Evolutionary conservation across 2,797 vertebrate species (phyloP), one percentile per base, ranked within the genome.

Genomic region (Pelochelys cantorii): DNA sequence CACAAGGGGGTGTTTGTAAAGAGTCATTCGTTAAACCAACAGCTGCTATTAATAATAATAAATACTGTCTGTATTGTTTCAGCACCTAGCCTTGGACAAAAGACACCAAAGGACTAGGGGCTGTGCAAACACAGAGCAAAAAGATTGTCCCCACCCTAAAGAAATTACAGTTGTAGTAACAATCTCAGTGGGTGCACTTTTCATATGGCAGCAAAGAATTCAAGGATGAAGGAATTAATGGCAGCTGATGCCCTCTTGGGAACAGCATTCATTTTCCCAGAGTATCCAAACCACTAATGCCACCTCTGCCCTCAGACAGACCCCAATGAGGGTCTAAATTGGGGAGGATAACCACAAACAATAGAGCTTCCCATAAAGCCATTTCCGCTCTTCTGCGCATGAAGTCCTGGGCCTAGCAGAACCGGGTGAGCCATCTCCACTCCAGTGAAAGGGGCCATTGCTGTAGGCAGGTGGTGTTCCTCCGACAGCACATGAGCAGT

Each of bases 11-110:
- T 48, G 42, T 48, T 82, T 87, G 75, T 5, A 83, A 92, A 84
- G 71, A 90, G 95, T 86, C 94, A 93, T 96, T 65, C 81, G 87
- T 20, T 27, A 90, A 83, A 82, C 22, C 85, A 54, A 88, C 42
- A 34, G 82, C 65, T 86, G 82, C 62, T 93, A 84, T 88, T 78
- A 94, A 87, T 90, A 93, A 55, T 82, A 59, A 57, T 23, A 9
- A 57, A 57, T 57, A 59, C 23, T 53, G 79, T 87, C 74, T 91
- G 55, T 87, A 71, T 84, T 92, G 84, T 75, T 75, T 68, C 82
- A 59, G 68, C 78, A 62, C 60, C 71, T 27, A 25, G 37, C 15
- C 71, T 7, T 7, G 6, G 37, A 15, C 22, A 48, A 55, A 92
- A 57, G 83, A 83, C 18, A 90, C 62, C 2, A 90, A 78, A 37